Evolutionary conservation across 2,797 vertebrate species (phyloP), one percentile per base, ranked within the genome.

Genomic region (Enteromius paludinosus): DNA sequence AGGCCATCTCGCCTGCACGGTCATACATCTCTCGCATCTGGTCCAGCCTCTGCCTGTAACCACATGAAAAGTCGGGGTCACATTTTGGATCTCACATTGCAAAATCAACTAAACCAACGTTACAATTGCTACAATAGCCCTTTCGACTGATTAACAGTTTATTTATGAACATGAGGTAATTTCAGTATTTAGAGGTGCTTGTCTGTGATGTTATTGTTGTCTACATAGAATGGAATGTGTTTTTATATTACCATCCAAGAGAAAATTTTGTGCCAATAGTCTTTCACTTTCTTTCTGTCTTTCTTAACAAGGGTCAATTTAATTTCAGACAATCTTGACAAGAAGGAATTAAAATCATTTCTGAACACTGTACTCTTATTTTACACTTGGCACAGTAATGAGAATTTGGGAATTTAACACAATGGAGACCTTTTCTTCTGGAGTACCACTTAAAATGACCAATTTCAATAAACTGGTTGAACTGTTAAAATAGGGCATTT

Each of bases 11-110:
- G 56, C 98, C 98, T 0, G 98, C 98, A 0, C 97, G 95, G 92
- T 99, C 97, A 0, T 99, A 99, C 98, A 99, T 99, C 87, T 99
- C 96, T 1, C 98, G 95, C 98, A 99, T 99, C 93, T 97, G 95
- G 2, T 98, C 97, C 90, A 99, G 91, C 85, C 98, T 93, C 89
- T 98, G 96, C 91, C 98, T 99, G 86, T 3, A 79, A 3, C 83
- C 78, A 3, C 30, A 56, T 14, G 4, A 23, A 59, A 76, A 66
- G 25, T 68, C n/a, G 43, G 7, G 7, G 28, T 30, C 61, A 62
- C 25, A 62, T 28, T 30, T 25, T 28, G 28, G 12, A 59, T 59
- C 54, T 59, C 23, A 14, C 54, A 25, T 59, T 12, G 3, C 25
- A 28, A 61, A 61, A 28, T 61, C 25, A 61, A 61, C 12, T 25